A percentile compares a stretch with the other conserved stretches of the same genome.
These are phyloP conservation scores for Macroglossus sobrinus DNA, from an alignment of 2,113 vertebrate species.

Conservation along the genomic window DNA sequence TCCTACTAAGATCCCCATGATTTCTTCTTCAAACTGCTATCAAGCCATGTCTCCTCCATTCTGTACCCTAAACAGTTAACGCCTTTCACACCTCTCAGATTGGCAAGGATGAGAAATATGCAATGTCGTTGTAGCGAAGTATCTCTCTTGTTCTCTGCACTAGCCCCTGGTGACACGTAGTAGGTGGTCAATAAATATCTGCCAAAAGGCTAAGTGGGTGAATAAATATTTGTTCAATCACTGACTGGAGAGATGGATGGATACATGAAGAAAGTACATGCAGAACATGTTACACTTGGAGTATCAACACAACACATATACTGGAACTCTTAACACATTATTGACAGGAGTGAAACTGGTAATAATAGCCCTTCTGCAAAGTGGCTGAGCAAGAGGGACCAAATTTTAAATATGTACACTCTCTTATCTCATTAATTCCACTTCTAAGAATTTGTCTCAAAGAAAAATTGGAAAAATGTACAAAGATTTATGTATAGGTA, in stretches of 20 bases:
- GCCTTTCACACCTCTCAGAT: not conserved
- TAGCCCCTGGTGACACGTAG: not conserved
- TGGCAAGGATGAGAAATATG: not conserved
- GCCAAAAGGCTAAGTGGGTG: not conserved
- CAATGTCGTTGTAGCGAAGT: not conserved
- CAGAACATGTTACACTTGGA: not conserved
- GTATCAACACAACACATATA: not conserved
- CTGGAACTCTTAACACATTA: not conserved
- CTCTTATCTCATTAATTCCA: not conserved
- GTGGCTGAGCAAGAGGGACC: not conserved
- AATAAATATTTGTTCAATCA: not conserved
- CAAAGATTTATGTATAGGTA: not conserved
- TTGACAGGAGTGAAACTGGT: not conserved
- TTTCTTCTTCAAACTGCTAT: not conserved
- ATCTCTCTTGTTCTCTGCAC: not conserved
- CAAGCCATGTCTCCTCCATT: not conserved
- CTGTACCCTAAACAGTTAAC: not conserved
- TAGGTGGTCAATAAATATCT: not conserved
- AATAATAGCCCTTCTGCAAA: not conserved
- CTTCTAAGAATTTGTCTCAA: not conserved
- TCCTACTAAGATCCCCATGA: not conserved
- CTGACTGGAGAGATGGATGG: not conserved
- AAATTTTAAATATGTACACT: not conserved
- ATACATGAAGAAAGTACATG: not conserved
- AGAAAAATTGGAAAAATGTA: not conserved